Conservation (phyloP, 2,113 vertebrate species). For the Lycaon pictus region DNA sequence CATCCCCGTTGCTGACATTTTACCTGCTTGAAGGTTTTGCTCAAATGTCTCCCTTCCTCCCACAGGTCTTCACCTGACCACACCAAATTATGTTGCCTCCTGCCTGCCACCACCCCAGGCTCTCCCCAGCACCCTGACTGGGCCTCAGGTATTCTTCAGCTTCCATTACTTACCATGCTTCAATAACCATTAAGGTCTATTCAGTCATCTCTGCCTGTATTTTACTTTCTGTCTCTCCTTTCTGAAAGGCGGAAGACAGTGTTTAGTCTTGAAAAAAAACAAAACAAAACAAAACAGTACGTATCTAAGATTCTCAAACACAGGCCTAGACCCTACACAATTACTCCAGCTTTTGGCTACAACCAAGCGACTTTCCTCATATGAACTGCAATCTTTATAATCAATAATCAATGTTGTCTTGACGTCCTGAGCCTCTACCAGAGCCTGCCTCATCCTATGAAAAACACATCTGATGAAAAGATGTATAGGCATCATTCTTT, state of each 20-base stretch:
- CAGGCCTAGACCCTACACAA: accelerated
- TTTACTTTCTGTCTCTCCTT: not conserved
- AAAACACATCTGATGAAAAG: not conserved
- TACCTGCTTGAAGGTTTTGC: not conserved
- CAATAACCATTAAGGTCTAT: not conserved
- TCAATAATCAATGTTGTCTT: not conserved
- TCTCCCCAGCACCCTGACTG: accelerated
- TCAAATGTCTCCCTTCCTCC: not conserved
- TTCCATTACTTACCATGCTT: not conserved
- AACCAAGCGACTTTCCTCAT: accelerated
- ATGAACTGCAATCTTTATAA: accelerated
- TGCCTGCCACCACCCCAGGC: too few species aligned
- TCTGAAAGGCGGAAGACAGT: not conserved
- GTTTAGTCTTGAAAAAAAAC: not conserved
- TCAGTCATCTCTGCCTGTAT: not conserved
- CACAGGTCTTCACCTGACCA: too few species aligned
- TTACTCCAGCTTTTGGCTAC: not conserved
- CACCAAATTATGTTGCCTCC: accelerated
- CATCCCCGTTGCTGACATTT: too few species aligned
- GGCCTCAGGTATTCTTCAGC: accelerated
- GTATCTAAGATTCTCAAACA: not conserved
- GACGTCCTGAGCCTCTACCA: accelerated
- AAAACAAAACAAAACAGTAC: not conserved
- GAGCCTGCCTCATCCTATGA: not conserved
- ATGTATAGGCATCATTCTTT: accelerated